Conservation (phyloP, 2,888 invertebrate genomes). For the Eupsilia transversa region DNA sequence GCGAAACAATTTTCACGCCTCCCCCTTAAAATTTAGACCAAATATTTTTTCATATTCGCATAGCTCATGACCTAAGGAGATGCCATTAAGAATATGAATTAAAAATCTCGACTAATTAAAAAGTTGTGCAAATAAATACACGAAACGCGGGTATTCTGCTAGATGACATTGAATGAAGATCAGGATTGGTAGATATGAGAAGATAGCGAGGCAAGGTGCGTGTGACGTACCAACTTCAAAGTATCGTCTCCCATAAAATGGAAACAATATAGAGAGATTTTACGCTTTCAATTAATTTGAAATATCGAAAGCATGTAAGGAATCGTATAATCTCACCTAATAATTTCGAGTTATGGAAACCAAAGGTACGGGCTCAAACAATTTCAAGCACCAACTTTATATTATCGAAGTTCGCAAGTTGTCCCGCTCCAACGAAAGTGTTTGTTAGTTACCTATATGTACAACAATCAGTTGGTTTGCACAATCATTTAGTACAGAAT, state of each 20-base stretch:
- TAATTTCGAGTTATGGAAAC: conserved; percentile 35
- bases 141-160: too few species aligned
- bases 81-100: too few species aligned
- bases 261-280: background rate
- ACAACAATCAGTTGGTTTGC: conserved; percentile 55
- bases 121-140: too few species aligned
- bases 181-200: background rate
- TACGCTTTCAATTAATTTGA: background rate
- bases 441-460: conserved; percentile 66
- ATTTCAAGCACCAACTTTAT: conserved; percentile 77
- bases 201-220: too few species aligned
- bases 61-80: too few species aligned
- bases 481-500: conserved; percentile 48
- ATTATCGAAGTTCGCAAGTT: conserved; percentile 79
- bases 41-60: too few species aligned
- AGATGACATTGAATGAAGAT: background rate
- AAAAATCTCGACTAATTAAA: too few species aligned
- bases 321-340: conserved; percentile 20
- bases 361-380: conserved; percentile 63
- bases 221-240: background rate
- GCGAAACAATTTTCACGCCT: too few species aligned
- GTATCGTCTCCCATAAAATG: background rate
- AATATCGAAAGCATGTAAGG: conserved; percentile 15
- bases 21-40: too few species aligned
- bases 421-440: conserved; percentile 73